These are phyloP conservation scores for Eospalax fontanierii DNA, from an alignment of 2,797 vertebrate genomes.

Conservation along the genomic window DNA sequence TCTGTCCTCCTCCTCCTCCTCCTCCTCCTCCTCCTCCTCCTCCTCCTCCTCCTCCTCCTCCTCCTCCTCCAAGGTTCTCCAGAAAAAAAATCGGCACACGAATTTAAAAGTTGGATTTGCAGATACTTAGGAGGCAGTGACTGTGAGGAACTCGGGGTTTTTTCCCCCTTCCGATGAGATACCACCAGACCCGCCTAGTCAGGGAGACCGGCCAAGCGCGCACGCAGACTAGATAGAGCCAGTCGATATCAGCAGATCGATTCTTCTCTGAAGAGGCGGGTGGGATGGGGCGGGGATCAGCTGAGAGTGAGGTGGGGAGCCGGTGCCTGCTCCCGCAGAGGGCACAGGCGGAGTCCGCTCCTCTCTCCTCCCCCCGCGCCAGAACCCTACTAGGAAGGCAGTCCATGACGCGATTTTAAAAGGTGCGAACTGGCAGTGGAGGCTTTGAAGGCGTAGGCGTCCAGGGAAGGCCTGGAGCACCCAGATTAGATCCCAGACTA, in stretches of 20 bases:
- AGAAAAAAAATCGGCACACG: conserved; percentile 79
- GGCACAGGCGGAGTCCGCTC: not conserved
- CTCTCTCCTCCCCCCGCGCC: not conserved
- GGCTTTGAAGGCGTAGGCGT: conserved; percentile 15
- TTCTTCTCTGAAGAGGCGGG: not conserved
- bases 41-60: too few relatives aligned
- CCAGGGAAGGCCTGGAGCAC: not conserved
- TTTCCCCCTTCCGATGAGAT: not conserved
- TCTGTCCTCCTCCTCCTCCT: conserved; percentile 57
- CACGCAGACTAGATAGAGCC: fast-evolving
- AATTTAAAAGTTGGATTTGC: not conserved
- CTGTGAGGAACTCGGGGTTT: conserved; percentile 1
- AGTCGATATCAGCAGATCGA: fast-evolving
- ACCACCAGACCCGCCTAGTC: too few relatives aligned
- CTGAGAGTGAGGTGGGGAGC: not conserved
- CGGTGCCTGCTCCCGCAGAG: not conserved
- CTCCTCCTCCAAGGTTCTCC: conserved; percentile 75
- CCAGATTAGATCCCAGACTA: not conserved
- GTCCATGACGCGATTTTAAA: conserved; percentile 83
- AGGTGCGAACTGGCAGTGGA: not conserved
- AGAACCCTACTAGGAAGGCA: conserved; percentile 52
- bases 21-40: too few relatives aligned
- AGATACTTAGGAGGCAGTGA: not conserved
- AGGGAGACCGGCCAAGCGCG: not conserved
- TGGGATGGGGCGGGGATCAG: not conserved